Percentiles rank a stretch among this genome's conserved stretches.
Conservation (phyloP, 2,113 vertebrate genomes). For the Mohoua ochrocephala region DNA sequence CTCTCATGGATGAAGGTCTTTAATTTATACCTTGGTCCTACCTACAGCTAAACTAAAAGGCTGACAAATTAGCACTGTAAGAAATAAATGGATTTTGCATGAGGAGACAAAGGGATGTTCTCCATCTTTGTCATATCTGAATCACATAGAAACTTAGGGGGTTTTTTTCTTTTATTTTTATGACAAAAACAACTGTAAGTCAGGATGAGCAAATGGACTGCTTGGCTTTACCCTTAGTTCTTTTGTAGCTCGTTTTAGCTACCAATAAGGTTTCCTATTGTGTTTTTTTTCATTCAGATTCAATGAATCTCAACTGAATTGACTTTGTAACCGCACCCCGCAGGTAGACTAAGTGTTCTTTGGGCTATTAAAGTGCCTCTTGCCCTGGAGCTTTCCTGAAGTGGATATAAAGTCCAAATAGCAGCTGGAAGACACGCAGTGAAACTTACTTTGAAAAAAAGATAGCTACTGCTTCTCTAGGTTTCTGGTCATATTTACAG, state of each 20-base stretch:
- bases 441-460: neutral
- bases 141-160: neutral
- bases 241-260: neutral
- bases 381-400: neutral
- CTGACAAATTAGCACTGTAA: neutral
- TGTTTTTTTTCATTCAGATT: neutral
- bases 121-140: neutral
- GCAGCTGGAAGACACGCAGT: neutral
- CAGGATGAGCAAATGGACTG: neutral
- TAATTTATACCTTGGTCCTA: neutral
- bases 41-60: neutral
- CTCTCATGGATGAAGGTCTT: neutral
- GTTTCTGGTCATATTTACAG: neutral
- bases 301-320: neutral
- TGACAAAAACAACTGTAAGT: neutral
- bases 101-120: neutral
- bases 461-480: neutral
- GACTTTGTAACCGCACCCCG: neutral
- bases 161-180: neutral
- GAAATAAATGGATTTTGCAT: neutral
- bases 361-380: neutral
- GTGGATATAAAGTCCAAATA: neutral
- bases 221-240: neutral
- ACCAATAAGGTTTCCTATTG: neutral
- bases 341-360: neutral